Percentiles rank a stretch among this genome's conserved stretches.
These are phyloP conservation scores for Axinella damicornis DNA, from an alignment of 37 sponge, comb jelly and placozoan species.

Conservation along the genomic window DNA sequence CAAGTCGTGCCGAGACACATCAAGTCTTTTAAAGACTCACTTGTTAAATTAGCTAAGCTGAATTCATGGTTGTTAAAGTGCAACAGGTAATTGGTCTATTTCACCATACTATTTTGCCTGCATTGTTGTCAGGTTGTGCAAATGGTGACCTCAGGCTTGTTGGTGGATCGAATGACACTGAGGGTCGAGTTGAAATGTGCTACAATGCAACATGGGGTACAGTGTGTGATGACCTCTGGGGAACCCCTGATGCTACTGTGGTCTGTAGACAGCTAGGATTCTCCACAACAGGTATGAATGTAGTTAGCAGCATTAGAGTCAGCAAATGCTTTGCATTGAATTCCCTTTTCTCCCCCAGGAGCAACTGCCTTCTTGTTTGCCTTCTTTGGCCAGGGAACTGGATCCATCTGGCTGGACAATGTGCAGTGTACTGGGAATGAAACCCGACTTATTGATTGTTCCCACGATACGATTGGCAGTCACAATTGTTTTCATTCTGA, in stretches of 20 bases:
- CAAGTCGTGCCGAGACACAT: too few species aligned
- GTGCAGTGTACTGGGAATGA: not conserved
- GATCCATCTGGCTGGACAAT: not conserved
- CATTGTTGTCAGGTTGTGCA: slow-evolving; percentile 3
- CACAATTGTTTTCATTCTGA: too few species aligned
- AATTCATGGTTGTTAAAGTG: too few species aligned
- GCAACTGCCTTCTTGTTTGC: not conserved
- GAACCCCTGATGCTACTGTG: not conserved
- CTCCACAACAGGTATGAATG: too few species aligned
- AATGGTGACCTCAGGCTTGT: not conserved
- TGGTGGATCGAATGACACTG: not conserved
- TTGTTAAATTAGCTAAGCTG: too few species aligned
- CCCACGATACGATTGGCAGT: too few species aligned
- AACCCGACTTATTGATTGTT: not conserved
- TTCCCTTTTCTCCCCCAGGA: too few species aligned
- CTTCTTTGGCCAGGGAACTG: not conserved
- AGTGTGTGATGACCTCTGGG: slow-evolving; percentile 1
- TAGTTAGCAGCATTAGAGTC: too few species aligned
- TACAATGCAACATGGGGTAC: slow-evolving; percentile 10
- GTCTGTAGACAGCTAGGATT: slow-evolving; percentile 10
- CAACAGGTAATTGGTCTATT: too few species aligned
- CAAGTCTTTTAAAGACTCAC: too few species aligned
- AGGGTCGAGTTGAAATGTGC: slow-evolving; percentile 17
- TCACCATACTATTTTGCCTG: too few species aligned
- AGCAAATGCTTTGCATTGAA: too few species aligned